These are phyloP conservation scores for Pygmarrhopalites habei DNA, from an alignment of 1,140 invertebrate species.

Conservation along the genomic window DNA sequence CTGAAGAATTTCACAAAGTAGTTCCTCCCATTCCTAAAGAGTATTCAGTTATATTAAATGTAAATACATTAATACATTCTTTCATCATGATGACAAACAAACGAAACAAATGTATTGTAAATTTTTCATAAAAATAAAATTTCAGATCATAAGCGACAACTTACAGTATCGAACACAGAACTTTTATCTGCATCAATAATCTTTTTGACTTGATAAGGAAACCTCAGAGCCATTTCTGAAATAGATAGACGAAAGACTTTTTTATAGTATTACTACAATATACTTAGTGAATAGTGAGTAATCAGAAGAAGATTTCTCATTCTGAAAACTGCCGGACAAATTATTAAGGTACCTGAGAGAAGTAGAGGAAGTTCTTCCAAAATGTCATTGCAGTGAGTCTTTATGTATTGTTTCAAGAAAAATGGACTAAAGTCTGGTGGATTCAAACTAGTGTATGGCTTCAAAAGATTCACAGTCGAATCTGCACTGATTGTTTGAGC, in stretches of 20 bases:
- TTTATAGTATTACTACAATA: too few species aligned
- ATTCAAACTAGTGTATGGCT: constrained; percentile 67
- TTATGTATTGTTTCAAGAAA: constrained; percentile 87
- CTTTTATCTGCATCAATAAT: constrained; percentile 48
- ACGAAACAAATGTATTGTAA: too few species aligned
- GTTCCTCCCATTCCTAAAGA: constrained; percentile 60
- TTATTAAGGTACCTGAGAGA: too few species aligned
- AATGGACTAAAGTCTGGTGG: constrained; percentile 93
- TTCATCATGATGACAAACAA: too few species aligned
- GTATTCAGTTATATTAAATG: too few species aligned
- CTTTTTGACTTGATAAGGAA: constrained; percentile 85
- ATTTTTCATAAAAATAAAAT: too few species aligned
- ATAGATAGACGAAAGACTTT: too few species aligned
- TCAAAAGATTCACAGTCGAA: constrained; percentile 47
- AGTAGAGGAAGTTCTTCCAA: constrained; percentile 89
- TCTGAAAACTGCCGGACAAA: too few species aligned
- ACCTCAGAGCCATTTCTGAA: constrained; percentile 86
- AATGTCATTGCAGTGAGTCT: constrained; percentile 81
- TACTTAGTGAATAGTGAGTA: too few species aligned
- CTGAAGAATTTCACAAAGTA: constrained; percentile 96
- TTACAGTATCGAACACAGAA: constrained; percentile 36
- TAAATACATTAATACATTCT: too few species aligned
- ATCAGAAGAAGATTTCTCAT: too few species aligned
- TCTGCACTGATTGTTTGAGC: neutral
- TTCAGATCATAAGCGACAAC: too few species aligned